Base-by-base conservation (phyloP, 2,888 invertebrate genomes). In the Dichetophora obliterata region DNA sequence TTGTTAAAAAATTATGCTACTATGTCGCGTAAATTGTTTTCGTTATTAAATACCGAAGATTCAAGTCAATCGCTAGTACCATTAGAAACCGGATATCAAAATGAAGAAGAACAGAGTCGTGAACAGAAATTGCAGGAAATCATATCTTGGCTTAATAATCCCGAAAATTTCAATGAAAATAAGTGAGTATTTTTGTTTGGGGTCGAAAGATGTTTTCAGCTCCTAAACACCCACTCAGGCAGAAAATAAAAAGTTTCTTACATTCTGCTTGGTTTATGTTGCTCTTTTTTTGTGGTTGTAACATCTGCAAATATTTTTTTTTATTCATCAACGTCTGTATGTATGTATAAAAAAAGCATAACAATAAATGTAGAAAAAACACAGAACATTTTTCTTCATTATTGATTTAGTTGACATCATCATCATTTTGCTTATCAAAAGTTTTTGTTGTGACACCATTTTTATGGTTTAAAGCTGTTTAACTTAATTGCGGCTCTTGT, bases 51-150 rank as follows among this genome's bases (percentile, higher is more conserved):
- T 31, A 31, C 31, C 8, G 63, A 63, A 31, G 31, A 63, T 16
- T 63, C 63, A 0, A 24, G 31, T 16, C 31, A 27, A 5, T 63
- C 16, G 3, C 63, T 63, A 5, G 31, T 63, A 11, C 27, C 16
- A 8, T 16, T 11, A 1, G 63, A 63, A n/a, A 27, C 19, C 54
- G 8, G 22, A 19, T 54, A 11, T 19, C 54, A 79, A 59, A 77
- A 74, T 4, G 82, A 81, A 1, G 82, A 81, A 48, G 83, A 85
- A 59, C 77, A 69, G 34, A 84, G 86, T 19, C 82, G 84, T 0
- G 82, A 83, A 14, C 80, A 83, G 0, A 88, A 85, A 80, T 77
- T 86, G 16, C 84, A 85, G 81, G 87, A 88, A 19, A 81, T 88
- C 5, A 80, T 84, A 48, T 82, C 81, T 59, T 88, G 86, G 86